Evolutionary conservation across 2,113 vertebrate species (phyloP), one percentile per base, ranked within the genome.

Genomic region (Ceyx margarethae): DNA sequence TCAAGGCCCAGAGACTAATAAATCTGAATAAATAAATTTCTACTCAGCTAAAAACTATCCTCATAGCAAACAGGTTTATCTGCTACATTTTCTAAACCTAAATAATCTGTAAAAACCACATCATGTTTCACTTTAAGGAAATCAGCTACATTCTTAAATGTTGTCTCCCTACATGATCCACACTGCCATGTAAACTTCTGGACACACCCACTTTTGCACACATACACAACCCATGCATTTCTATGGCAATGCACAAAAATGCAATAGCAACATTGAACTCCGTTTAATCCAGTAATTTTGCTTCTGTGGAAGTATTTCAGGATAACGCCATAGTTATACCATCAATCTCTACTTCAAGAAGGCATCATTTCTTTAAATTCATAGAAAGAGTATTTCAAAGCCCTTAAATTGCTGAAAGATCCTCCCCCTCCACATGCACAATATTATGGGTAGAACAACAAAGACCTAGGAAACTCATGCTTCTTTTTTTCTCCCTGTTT

Each of bases 391-490:
- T 13, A 50, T 78, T 43, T 69, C 25, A 58, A 66, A 85, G n/a
- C 48, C 23, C 42, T 77, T 56, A 37, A 45, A 15, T 5, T 60
- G 5, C 57, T 68, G 22, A 21, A 67, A 60, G 48, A 64, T 42
- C 8, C 10, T 3, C 4, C 11, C 5, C 9, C 4, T 19, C 11
- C 5, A 3, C 16, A 6, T 12, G 28, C 48, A 33, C 13, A 11
- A 56, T 10, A 5, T 45, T 77, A 58, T 0, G 6, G 25, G 51
- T 28, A 5, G 60, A 76, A 73, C 7, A 62, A 33, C 69, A 84
- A 26, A 76, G 54, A 20, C 87, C 74, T 37, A 28, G 56, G 26
- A 83, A 12, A 37, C n/a, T 60, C 12, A 14, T 6, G 50, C 60
- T 64, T 56, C 87, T 78, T 85, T 29, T 40, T 57, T 60, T 85